phyloP scores from a whole-genome alignment of 64 coral and sea anemone species.

The Anthopleura sola region DNA sequence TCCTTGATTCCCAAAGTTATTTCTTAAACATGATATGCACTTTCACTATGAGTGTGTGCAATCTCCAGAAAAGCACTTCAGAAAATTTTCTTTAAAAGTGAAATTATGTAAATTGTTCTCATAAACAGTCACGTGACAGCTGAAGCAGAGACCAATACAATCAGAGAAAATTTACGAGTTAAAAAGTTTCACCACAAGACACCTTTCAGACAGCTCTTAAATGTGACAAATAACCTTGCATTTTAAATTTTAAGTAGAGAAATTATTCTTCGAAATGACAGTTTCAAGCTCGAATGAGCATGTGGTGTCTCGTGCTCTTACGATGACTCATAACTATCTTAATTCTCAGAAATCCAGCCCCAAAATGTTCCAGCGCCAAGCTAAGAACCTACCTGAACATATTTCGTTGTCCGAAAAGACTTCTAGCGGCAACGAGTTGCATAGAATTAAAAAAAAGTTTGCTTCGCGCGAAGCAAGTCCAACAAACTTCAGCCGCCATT shows the following conservation, averaged over 20 bases:
- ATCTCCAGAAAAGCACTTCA: background rate
- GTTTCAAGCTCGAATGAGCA: background rate
- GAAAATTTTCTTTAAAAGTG: background rate
- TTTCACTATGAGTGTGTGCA: no score
- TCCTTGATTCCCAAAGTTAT: no score
- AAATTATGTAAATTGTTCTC: no score
- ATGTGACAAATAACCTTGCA: no score
- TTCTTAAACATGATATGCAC: no score
- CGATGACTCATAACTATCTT: background rate
- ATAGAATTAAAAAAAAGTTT: background rate
- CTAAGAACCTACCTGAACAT: background rate
- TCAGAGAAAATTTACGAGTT: background rate
- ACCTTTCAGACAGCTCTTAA: background rate
- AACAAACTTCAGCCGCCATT: conserved; percentile 35
- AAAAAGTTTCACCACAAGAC: background rate
- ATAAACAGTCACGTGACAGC: background rate
- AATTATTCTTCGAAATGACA: background rate
- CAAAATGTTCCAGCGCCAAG: background rate
- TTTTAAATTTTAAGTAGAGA: background rate
- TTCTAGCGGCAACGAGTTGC: background rate
- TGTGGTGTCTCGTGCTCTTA: background rate
- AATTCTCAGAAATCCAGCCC: background rate
- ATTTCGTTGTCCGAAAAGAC: background rate
- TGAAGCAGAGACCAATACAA: background rate
- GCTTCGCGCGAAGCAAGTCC: background rate